A percentile compares a stretch with the other conserved stretches of the same genome.
Evolutionary conservation across 2,113 vertebrate species (phyloP).

Genomic region (Pao palembangensis): DNA sequence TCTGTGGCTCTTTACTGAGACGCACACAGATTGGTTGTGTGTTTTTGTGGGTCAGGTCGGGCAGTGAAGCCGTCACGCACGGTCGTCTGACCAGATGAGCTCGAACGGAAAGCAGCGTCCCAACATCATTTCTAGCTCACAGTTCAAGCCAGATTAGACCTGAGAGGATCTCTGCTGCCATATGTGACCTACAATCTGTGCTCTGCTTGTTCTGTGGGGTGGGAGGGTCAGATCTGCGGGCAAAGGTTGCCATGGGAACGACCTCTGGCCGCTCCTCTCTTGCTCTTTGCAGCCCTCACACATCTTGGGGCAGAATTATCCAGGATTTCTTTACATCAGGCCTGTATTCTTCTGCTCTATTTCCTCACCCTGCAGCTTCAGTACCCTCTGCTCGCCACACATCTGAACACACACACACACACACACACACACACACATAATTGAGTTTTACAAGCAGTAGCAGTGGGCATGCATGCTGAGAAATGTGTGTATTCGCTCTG

Average conservation of each 20-base stretch:
- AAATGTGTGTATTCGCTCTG: constrained; percentile 10
- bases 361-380: constrained; percentile 54
- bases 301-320: constrained; percentile 66
- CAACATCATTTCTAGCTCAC: constrained; percentile 70
- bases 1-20: neutral
- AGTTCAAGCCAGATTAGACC: constrained; percentile 76
- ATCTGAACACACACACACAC: constrained; percentile 2
- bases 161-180: constrained; percentile 77
- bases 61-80: constrained; percentile 36
- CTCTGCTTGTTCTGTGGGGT: constrained; percentile 55
- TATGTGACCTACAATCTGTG: constrained; percentile 80
- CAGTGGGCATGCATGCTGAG: constrained; percentile 23
- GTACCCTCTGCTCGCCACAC: constrained; percentile 33
- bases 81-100: constrained; percentile 57
- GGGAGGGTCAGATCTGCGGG: constrained; percentile 73
- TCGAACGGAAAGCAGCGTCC: constrained; percentile 58
- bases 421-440: constrained; percentile 1
- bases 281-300: constrained; percentile 47
- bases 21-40: constrained; percentile 28
- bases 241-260: constrained; percentile 79
- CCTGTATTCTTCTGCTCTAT: constrained; percentile 73
- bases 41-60: constrained; percentile 49
- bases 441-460: constrained; percentile 19
- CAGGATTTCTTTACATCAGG: constrained; percentile 62
- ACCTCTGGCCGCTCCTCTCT: constrained; percentile 68